Evolutionary conservation across 2,113 vertebrate genomes (phyloP).

Genomic region (Alligator mississippiensis): DNA sequence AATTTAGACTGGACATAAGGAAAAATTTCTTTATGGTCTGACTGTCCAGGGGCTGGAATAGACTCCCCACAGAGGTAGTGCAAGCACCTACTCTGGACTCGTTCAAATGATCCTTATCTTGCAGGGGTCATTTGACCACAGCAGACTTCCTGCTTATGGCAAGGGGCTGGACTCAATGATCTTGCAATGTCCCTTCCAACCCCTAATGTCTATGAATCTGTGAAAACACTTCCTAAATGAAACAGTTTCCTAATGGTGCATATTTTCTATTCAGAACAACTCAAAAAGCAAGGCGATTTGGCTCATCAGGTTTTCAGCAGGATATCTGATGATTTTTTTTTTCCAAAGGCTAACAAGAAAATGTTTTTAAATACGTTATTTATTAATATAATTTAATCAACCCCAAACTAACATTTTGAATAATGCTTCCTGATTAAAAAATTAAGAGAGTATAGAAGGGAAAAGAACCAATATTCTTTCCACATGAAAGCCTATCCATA

Average conservation of each 20-base stretch:
- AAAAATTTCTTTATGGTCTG: too few relatives aligned
- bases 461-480: rapidly evolving
- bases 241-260: not conserved
- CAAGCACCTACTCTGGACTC: too few relatives aligned
- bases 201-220: too few relatives aligned
- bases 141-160: too few relatives aligned
- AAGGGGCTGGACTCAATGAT: too few relatives aligned
- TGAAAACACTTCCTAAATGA: not conserved
- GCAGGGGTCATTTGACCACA: too few relatives aligned
- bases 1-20: too few relatives aligned
- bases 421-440: not conserved
- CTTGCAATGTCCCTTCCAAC: too few relatives aligned
- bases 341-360: not conserved
- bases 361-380: not conserved
- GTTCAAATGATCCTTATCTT: too few relatives aligned
- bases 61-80: too few relatives aligned
- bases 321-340: not conserved
- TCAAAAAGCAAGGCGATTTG: not conserved
- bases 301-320: not conserved
- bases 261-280: not conserved
- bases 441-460: not conserved
- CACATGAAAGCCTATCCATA: not conserved
- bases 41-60: too few relatives aligned
- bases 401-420: not conserved
- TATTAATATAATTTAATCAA: not conserved